A percentile compares a stretch with the other conserved stretches of the same genome.
These are phyloP conservation scores for Xiphophorus maculatus DNA, from an alignment of 2,113 vertebrate genomes.

Conservation along the genomic window DNA sequence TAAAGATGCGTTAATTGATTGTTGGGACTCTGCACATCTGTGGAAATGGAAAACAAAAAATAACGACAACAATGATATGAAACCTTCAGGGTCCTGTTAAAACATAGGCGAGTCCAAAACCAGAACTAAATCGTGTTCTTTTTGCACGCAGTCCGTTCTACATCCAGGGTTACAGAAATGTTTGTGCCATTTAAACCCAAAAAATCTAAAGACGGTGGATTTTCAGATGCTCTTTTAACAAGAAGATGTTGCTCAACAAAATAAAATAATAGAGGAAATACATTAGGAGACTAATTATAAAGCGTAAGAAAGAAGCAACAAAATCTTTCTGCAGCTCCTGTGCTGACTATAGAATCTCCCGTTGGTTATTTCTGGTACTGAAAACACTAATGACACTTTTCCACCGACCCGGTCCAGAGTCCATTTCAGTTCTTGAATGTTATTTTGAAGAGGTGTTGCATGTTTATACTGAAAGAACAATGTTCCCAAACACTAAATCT, in stretches of 20 bases:
- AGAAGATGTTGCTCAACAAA: slow-evolving; percentile 9
- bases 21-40: slow-evolving; percentile 32
- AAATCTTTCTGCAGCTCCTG: too few species aligned
- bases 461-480: too few species aligned
- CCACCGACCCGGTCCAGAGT: too few species aligned
- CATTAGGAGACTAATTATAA: too few species aligned
- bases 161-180: slow-evolving; percentile 38
- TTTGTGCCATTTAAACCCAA: neutral
- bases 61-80: slow-evolving; percentile 32
- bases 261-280: neutral
- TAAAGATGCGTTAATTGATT: slow-evolving; percentile 9
- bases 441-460: too few species aligned
- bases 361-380: too few species aligned
- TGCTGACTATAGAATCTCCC: too few species aligned
- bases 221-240: neutral
- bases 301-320: too few species aligned
- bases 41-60: slow-evolving; percentile 24
- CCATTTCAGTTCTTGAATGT: too few species aligned
- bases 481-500: too few species aligned
- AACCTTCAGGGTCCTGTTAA: slow-evolving; percentile 47
- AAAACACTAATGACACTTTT: too few species aligned
- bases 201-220: neutral
- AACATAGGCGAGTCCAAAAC: slow-evolving; percentile 31
- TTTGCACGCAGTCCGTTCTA: slow-evolving; percentile 45
- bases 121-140: neutral